phyloP scores from a whole-genome alignment of 1,140 invertebrate species.

The Coptotermes formosanus region DNA sequence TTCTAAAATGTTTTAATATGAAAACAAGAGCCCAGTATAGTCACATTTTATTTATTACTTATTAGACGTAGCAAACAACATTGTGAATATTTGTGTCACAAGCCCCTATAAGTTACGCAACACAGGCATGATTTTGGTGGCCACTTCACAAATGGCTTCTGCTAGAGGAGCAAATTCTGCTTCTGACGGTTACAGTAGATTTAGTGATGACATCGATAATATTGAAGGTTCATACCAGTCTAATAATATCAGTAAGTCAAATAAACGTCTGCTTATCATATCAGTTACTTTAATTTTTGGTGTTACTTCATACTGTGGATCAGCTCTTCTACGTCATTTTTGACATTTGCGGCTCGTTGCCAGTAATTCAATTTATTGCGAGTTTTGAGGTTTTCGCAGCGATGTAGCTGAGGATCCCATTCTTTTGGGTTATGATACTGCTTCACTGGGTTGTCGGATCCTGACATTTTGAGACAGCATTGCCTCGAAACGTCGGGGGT shows the following conservation, averaged over 20 bases:
- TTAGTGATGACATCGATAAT: conserved; percentile 31
- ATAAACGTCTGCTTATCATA: neutral
- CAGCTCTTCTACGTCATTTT: neutral
- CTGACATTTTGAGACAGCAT: too few species aligned
- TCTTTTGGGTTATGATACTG: too few species aligned
- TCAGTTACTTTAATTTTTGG: too few species aligned
- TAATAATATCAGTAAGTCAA: conserved; percentile 31
- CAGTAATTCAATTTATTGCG: conserved; percentile 10
- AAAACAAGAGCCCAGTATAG: neutral
- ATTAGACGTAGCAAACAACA: neutral
- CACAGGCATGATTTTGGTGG: neutral
- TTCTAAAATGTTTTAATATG: neutral
- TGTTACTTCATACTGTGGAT: neutral
- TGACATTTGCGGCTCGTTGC: neutral
- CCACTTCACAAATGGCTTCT: conserved; percentile 22
- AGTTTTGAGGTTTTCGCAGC: too few species aligned
- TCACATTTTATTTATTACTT: neutral
- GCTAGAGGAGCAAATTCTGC: conserved; percentile 2
- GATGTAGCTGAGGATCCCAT: too few species aligned
- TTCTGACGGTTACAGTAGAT: conserved; percentile 30
- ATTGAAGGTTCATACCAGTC: conserved; percentile 26
- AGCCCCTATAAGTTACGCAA: neutral
- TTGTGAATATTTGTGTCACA: neutral
- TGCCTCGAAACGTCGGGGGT: too few species aligned
- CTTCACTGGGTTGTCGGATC: too few species aligned